Percentiles rank a stretch among this genome's conserved stretches.
Conservation (phyloP, 2,113 vertebrate genomes). For the Fulmarus glacialis region DNA sequence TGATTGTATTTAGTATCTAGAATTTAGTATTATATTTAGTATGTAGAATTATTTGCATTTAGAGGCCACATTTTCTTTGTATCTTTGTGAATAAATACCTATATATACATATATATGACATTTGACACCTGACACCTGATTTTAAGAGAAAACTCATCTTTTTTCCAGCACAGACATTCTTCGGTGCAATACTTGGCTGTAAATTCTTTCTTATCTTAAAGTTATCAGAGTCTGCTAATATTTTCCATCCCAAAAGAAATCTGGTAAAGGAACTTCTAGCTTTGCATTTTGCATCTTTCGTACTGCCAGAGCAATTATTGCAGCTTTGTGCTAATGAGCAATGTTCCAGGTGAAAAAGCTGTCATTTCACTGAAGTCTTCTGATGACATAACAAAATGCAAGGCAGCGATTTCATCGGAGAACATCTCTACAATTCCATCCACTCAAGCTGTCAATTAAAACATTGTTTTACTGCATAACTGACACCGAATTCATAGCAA, state of each 20-base stretch:
- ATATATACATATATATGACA: too few relatives aligned
- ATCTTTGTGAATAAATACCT: not conserved
- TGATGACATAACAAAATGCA: not conserved
- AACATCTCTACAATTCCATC: not conserved
- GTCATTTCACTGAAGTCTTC: not conserved
- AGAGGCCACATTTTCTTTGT: not conserved
- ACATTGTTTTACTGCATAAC: not conserved
- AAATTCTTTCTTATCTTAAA: not conserved
- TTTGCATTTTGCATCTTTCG: not conserved
- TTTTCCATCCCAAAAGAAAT: not conserved
- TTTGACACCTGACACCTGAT: not conserved
- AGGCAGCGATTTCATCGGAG: not conserved
- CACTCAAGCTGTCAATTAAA: slow-evolving; percentile 2
- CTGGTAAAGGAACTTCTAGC: not conserved
- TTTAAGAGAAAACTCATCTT: not conserved
- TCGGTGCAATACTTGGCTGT: not conserved
- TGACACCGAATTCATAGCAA: not conserved
- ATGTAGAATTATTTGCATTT: not conserved
- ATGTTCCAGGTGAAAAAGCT: not conserved
- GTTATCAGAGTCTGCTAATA: not conserved
- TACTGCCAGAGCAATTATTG: not conserved
- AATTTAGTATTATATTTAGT: not conserved
- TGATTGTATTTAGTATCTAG: not conserved
- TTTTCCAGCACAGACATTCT: not conserved
- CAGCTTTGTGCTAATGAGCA: not conserved